phyloP scores from a whole-genome alignment of 2,888 invertebrate species.

The Epistrophe grossulariae region DNA sequence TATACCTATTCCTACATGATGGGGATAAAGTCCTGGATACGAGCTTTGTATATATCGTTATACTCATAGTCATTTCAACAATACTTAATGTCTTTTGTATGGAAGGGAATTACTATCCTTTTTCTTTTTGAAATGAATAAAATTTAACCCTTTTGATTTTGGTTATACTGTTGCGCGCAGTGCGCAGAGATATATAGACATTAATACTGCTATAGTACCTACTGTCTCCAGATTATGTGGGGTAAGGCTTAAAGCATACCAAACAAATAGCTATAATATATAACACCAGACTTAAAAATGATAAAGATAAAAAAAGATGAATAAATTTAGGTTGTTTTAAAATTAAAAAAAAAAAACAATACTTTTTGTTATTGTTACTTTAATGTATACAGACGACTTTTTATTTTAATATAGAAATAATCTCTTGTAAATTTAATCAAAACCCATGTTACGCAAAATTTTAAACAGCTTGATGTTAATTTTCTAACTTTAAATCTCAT shows the following conservation, averaged over 20 bases:
- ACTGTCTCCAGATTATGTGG: background rate
- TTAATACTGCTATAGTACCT: background rate
- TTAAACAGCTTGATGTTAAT: too few species aligned
- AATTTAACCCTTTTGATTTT: conserved; percentile 66
- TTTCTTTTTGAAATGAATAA: conserved; percentile 19
- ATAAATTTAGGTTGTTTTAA: background rate
- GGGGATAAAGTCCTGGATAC: conserved; percentile 45
- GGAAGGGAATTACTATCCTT: conserved; percentile 34
- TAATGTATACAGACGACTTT: too few species aligned
- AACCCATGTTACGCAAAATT: too few species aligned
- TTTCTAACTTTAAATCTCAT: too few species aligned
- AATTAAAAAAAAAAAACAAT: too few species aligned
- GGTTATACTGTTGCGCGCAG: conserved; percentile 16
- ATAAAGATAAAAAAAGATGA: too few species aligned
- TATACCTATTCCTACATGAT: conserved; percentile 4
- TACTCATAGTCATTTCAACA: conserved; percentile 65
- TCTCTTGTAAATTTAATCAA: too few species aligned
- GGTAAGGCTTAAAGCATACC: background rate
- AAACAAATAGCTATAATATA: background rate
- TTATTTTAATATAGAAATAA: too few species aligned
- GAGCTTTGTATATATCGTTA: conserved; percentile 52
- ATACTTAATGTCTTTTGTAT: conserved; percentile 67
- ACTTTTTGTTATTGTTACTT: too few species aligned
- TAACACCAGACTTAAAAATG: background rate
- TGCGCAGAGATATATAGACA: conserved; percentile 5